Evolutionary conservation across 2,888 invertebrate genomes (phyloP).

Genomic region (Callinectes sapidus): DNA sequence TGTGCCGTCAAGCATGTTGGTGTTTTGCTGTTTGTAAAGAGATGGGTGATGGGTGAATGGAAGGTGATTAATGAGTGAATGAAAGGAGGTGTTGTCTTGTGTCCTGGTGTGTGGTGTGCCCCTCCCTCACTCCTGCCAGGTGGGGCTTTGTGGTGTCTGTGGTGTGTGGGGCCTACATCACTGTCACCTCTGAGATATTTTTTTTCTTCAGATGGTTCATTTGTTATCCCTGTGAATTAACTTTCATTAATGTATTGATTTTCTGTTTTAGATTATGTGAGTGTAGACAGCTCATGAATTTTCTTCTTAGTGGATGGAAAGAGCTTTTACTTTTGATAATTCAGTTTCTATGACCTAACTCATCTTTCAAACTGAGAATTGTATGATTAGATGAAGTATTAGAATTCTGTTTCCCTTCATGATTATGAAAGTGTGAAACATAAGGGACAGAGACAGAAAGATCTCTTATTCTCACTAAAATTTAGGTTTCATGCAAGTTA

Average conservation of each 20-base stretch:
- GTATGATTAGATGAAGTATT: background rate
- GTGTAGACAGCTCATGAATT: too few relatives aligned
- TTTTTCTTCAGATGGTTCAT: background rate
- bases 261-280: background rate
- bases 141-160: background rate
- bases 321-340: background rate
- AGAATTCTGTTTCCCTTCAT: background rate
- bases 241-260: background rate
- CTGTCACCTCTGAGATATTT: background rate
- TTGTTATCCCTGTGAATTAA: background rate
- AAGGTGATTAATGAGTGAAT: background rate
- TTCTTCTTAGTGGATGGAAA: background rate
- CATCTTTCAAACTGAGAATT: background rate
- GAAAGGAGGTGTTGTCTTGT: background rate
- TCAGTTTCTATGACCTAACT: too few relatives aligned
- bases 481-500: too few relatives aligned
- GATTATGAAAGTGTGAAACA: background rate
- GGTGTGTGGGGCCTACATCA: background rate
- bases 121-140: background rate
- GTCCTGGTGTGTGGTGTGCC: slow-evolving; percentile 2
- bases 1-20: background rate
- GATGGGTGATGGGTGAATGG: background rate
- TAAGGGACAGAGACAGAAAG: too few relatives aligned
- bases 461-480: too few relatives aligned
- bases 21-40: background rate